phyloP scores from a whole-genome alignment of 2,888 invertebrate species.

The Pristionchus fissidentatus region DNA sequence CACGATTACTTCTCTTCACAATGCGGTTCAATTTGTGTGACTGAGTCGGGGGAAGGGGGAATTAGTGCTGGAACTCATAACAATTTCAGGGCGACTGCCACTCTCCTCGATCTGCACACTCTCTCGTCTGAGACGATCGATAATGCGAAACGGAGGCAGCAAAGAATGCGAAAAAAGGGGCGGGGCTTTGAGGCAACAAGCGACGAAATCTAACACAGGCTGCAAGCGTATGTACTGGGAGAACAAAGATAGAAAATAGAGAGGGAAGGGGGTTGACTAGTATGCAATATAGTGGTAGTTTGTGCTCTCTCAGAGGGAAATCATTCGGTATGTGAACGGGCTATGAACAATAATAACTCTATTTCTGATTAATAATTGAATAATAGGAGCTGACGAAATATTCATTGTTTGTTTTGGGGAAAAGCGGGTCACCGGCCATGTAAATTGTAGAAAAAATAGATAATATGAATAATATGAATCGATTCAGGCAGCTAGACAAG shows the following conservation, averaged over 20 bases:
- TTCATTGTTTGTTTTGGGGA: conserved; percentile 31
- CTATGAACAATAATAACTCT: background rate
- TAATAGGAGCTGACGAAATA: background rate
- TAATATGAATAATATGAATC: conserved; percentile 32
- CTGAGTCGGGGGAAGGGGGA: no score
- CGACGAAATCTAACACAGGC: conserved; percentile 42
- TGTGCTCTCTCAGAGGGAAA: background rate
- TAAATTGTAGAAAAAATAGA: conserved; percentile 29
- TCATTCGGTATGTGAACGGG: background rate
- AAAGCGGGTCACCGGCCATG: conserved; percentile 41
- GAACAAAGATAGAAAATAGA: background rate
- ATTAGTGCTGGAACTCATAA: no score
- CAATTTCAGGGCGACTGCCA: no score
- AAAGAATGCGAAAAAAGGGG: no score
- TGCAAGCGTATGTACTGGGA: background rate
- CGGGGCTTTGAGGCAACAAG: conserved; percentile 11
- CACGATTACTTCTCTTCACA: no score
- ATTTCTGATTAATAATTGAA: background rate
- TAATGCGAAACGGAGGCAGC: no score
- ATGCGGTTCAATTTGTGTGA: no score
- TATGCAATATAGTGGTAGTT: background rate
- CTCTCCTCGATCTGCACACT: no score
- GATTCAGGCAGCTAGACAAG: conserved; percentile 21
- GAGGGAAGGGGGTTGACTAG: background rate
- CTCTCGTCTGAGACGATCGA: no score